A percentile compares a stretch with the other conserved stretches of the same genome.
Conservation (phyloP, 1,140 invertebrate genomes). For the Ceratosolen solmsi region DNA sequence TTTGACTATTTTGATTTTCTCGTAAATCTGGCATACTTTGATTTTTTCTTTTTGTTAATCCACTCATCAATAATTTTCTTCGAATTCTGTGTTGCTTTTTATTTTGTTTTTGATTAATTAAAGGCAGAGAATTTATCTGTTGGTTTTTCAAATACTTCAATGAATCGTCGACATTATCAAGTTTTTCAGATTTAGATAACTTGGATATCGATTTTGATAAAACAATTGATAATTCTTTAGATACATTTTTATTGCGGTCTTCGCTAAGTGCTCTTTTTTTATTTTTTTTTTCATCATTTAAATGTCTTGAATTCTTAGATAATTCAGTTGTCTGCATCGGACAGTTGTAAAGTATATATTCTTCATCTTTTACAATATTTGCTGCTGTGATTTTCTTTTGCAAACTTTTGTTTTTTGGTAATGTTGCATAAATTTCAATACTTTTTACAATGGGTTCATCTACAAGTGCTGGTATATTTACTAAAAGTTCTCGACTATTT, state of each 20-base stretch:
- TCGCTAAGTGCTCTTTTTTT: constrained; percentile 88
- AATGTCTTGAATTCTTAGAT: constrained; percentile 79
- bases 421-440: constrained; percentile 92
- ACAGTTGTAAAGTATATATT: constrained; percentile 79
- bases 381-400: constrained; percentile 77
- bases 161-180: constrained; percentile 76
- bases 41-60: constrained; percentile 90
- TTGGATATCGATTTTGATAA: constrained; percentile 75
- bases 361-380: constrained; percentile 81
- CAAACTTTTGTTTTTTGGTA: constrained; percentile 88
- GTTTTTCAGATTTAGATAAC: constrained; percentile 73
- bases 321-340: constrained; percentile 79
- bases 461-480: constrained; percentile 66
- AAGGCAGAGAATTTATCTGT: constrained; percentile 35
- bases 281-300: constrained; percentile 81
- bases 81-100: constrained; percentile 94
- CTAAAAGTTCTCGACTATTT: constrained; percentile 78
- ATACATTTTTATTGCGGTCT: constrained; percentile 82
- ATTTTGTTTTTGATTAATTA: constrained; percentile 79
- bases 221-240: constrained; percentile 79
- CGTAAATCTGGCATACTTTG: constrained; percentile 92
- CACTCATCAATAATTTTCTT: constrained; percentile 90
- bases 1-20: constrained; percentile 78
- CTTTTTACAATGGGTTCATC: constrained; percentile 79
- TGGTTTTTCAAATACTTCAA: constrained; percentile 43